These are phyloP conservation scores for Gallinago undulata DNA, from an alignment of 2,113 vertebrate species.

Conservation along the genomic window DNA sequence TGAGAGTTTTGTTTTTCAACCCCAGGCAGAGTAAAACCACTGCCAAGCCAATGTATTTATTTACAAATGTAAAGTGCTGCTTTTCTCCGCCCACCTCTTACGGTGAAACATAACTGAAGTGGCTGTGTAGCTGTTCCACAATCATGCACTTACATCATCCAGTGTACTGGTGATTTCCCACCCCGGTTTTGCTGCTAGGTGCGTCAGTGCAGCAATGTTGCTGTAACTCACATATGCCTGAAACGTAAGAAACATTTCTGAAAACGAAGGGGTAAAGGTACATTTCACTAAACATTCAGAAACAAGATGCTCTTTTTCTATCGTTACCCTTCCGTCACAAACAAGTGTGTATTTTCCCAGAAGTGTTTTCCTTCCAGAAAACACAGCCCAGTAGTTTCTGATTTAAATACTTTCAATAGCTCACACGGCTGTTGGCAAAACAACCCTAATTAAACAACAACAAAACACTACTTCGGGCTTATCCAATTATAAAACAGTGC, in stretches of 20 bases:
- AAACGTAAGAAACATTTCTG: slow-evolving; percentile 1
- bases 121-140: not conserved
- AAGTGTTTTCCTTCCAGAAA: not conserved
- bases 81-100: not conserved
- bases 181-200: slow-evolving; percentile 65
- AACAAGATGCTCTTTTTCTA: not conserved
- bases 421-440: slow-evolving; percentile 22
- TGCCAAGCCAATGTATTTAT: not conserved
- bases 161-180: slow-evolving; percentile 71
- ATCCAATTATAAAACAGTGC: not conserved
- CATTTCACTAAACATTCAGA: not conserved
- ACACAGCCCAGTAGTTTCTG: slow-evolving; percentile 12
- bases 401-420: slow-evolving; percentile 20
- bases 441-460: slow-evolving; percentile 29
- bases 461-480: not conserved
- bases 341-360: not conserved
- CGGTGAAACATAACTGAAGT: not conserved
- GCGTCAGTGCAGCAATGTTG: slow-evolving; percentile 72
- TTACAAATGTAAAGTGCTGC: not conserved
- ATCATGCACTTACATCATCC: slow-evolving; percentile 59
- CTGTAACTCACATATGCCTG: slow-evolving; percentile 73
- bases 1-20: not conserved
- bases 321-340: not conserved
- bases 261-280: not conserved
- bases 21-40: not conserved